phyloP scores from a whole-genome alignment of 2,797 vertebrate species.

The Scomberomorus guttatus region DNA sequence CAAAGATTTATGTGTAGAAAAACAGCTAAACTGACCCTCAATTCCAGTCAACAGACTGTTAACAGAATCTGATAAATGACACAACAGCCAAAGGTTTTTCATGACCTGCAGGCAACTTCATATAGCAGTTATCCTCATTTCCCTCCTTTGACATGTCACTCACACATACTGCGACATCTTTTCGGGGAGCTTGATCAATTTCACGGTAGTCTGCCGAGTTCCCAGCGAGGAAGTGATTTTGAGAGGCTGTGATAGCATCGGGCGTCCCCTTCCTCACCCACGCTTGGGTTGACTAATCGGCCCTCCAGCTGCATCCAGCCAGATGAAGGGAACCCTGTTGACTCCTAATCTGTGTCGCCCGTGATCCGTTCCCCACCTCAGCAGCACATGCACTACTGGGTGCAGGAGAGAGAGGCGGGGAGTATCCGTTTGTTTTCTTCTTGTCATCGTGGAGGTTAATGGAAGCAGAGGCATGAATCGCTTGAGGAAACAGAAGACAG shows the following conservation, averaged over 20 bases:
- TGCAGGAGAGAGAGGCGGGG: constrained; percentile 37
- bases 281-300: constrained; percentile 74
- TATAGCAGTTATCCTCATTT: constrained; percentile 57
- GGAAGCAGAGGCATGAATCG: constrained; percentile 71
- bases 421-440: constrained; percentile 75
- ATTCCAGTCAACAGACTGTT: constrained; percentile 16
- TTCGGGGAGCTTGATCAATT: constrained; percentile 76
- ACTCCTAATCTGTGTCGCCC: constrained; percentile 79
- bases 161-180: constrained; percentile 60
- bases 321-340: constrained; percentile 78
- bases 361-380: constrained; percentile 76
- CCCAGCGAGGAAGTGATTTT: constrained; percentile 69
- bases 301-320: constrained; percentile 77
- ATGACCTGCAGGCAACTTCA: constrained; percentile 44
- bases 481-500: constrained; percentile 75
- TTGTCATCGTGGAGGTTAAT: constrained; percentile 79
- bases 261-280: constrained; percentile 67
- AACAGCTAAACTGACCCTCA: background rate
- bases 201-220: constrained; percentile 71
- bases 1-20: background rate
- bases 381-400: constrained; percentile 56
- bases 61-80: constrained; percentile 34
- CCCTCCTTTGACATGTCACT: constrained; percentile 56
- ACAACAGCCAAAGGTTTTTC: constrained; percentile 34
- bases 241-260: constrained; percentile 72